Evolutionary conservation across 2,888 invertebrate species (phyloP).

Genomic region (Trissolcus brochymenae): DNA sequence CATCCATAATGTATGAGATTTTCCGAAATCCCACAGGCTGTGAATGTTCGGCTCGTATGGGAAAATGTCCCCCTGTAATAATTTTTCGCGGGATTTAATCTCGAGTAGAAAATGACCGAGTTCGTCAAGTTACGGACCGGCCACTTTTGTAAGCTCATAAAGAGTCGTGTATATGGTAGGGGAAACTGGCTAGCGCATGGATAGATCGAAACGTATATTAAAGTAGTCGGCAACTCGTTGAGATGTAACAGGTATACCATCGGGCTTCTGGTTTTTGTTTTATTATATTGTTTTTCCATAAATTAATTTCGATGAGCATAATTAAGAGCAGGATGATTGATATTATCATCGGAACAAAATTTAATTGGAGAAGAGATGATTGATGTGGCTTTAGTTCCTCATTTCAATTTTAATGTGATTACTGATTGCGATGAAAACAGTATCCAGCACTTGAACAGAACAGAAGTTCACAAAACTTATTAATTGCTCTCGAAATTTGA

Average conservation of each 20-base stretch:
- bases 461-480: neutral
- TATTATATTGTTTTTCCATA: slow-evolving; percentile 10
- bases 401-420: no score
- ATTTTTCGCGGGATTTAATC: slow-evolving; percentile 46
- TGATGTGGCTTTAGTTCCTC: no score
- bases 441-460: slow-evolving; percentile 1
- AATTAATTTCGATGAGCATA: slow-evolving; percentile 6
- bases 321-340: no score
- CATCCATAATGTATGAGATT: slow-evolving; percentile 42
- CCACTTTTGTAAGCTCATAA: slow-evolving; percentile 45
- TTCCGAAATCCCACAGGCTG: slow-evolving; percentile 43
- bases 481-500: no score
- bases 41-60: slow-evolving; percentile 24
- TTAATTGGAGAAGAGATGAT: no score
- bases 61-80: slow-evolving; percentile 41
- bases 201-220: slow-evolving; percentile 28
- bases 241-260: slow-evolving; percentile 34
- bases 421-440: no score
- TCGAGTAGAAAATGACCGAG: slow-evolving; percentile 47
- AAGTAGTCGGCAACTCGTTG: slow-evolving; percentile 33
- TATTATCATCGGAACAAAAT: no score
- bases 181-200: slow-evolving; percentile 38
- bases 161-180: slow-evolving; percentile 37
- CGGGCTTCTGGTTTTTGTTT: slow-evolving; percentile 14
- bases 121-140: slow-evolving; percentile 38